Percentiles rank a stretch among this genome's conserved stretches.
Conservation (phyloP, 2,113 vertebrate species). For the Nycticorax nycticorax region DNA sequence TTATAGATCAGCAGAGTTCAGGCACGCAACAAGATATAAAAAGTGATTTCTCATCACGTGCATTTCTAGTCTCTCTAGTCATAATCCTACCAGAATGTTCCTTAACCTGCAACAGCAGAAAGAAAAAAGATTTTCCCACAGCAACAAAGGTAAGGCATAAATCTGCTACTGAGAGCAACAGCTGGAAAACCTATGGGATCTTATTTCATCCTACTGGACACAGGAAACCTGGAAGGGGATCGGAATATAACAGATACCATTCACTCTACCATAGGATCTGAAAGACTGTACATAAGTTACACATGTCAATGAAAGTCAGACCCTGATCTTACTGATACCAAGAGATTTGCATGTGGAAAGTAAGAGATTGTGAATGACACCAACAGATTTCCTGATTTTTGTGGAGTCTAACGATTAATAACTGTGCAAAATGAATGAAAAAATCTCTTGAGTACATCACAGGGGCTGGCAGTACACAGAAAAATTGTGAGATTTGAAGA, state of each 20-base stretch:
- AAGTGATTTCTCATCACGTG: neutral
- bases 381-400: neutral
- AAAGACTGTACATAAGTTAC: neutral
- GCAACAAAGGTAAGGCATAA: neutral
- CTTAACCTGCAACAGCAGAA: neutral
- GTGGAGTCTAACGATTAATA: neutral
- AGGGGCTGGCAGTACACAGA: neutral
- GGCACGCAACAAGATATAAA: neutral
- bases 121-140: neutral
- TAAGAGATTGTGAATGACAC: neutral
- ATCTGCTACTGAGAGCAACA: neutral
- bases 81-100: neutral
- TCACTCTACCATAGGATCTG: neutral
- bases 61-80: neutral
- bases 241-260: neutral
- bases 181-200: neutral
- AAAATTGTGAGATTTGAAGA: neutral
- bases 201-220: neutral
- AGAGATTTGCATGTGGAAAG: neutral
- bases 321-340: neutral
- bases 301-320: neutral
- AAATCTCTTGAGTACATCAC: neutral
- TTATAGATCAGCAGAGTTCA: neutral
- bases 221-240: neutral
- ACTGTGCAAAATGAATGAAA: neutral